These are phyloP conservation scores for Trachelipus rathkii DNA, from an alignment of 1,140 invertebrate genomes.

Conservation along the genomic window DNA sequence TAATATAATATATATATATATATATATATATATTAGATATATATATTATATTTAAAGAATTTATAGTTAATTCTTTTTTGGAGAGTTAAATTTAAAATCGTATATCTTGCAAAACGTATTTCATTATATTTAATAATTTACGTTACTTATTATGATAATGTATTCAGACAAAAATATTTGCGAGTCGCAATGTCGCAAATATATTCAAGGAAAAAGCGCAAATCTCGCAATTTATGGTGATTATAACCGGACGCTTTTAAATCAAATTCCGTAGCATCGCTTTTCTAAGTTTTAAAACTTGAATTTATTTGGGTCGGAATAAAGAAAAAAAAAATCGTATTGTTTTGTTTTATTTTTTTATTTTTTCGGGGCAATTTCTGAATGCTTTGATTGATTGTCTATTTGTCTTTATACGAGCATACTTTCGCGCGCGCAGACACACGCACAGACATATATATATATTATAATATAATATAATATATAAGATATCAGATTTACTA, in stretches of 20 bases:
- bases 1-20: conserved; percentile 27
- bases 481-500: too few relatives aligned
- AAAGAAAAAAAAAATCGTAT: background rate
- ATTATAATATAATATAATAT: too few relatives aligned
- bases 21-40: conserved; percentile 19
- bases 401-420: background rate
- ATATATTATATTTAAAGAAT: background rate
- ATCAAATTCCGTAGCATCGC: background rate
- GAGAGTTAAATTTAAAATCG: too few relatives aligned
- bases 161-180: conserved; percentile 3
- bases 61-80: background rate
- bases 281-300: background rate
- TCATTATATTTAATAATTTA: background rate
- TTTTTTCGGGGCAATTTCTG: background rate
- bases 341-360: too few relatives aligned
- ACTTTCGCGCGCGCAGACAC: background rate
- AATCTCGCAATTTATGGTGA: conserved; percentile 7
- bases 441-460: background rate
- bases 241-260: background rate
- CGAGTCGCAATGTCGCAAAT: background rate
- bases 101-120: too few relatives aligned
- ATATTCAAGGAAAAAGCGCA: background rate
- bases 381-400: background rate
- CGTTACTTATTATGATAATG: background rate
- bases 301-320: background rate